Conservation (phyloP, 2,797 vertebrate genomes). For the Gymnocypris eckloni region DNA sequence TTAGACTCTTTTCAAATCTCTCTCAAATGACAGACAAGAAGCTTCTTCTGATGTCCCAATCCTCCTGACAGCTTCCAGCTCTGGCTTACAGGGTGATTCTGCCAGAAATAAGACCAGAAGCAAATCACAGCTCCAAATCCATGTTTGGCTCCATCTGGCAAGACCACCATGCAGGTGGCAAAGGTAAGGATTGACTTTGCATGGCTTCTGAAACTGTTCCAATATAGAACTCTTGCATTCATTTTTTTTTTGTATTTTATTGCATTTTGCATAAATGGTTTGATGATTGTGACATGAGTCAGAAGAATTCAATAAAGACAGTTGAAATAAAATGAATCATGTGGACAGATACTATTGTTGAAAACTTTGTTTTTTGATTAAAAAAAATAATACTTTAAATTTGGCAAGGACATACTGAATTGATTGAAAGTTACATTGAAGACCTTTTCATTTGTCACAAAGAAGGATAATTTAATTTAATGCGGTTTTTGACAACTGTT, state of each 20-base stretch:
- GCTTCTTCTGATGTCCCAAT: slow-evolving; percentile 44
- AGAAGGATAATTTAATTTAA: not conserved
- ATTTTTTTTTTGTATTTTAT: not conserved
- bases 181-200: not conserved
- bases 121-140: slow-evolving; percentile 49
- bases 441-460: not conserved
- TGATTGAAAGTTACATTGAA: not conserved
- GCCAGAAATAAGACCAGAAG: slow-evolving; percentile 35
- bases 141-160: slow-evolving; percentile 9
- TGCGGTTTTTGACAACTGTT: not conserved
- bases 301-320: not conserved
- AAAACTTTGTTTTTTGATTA: no score
- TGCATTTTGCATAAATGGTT: not conserved
- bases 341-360: not conserved
- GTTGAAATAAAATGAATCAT: not conserved
- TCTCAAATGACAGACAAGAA: slow-evolving; percentile 48
- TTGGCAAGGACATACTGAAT: not conserved
- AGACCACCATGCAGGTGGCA: not conserved
- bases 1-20: slow-evolving; percentile 53
- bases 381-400: no score
- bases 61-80: slow-evolving; percentile 45
- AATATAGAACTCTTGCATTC: not conserved
- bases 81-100: slow-evolving; percentile 45
- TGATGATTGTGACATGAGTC: not conserved
- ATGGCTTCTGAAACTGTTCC: not conserved